These are phyloP conservation scores for Gisinianus flammeolus DNA, from an alignment of 2,888 invertebrate species.

Conservation along the genomic window DNA sequence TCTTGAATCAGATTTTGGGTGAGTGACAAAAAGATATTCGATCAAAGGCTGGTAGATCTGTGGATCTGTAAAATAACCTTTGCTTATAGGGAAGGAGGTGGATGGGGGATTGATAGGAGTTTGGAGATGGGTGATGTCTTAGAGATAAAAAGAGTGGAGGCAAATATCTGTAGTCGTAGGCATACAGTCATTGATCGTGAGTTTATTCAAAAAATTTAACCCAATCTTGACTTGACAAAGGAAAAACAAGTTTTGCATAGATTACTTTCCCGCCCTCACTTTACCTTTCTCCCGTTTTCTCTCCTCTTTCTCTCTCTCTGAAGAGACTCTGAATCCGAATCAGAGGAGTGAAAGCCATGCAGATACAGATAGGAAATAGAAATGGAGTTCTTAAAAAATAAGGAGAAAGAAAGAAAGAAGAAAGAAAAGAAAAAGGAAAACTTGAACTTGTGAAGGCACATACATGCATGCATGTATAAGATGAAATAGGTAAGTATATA, in stretches of 20 bases:
- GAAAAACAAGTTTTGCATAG: conserved; percentile 16
- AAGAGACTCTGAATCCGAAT: conserved; percentile 21
- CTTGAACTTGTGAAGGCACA: background rate
- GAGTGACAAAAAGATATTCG: too few relatives aligned
- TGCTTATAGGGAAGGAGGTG: background rate
- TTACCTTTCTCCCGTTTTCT: background rate
- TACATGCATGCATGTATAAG: background rate
- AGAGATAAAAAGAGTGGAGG: too few relatives aligned
- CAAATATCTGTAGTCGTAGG: too few relatives aligned
- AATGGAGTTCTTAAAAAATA: too few relatives aligned
- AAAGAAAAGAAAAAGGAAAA: conserved; percentile 27
- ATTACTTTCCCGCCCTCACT: conserved; percentile 20
- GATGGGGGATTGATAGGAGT: background rate
- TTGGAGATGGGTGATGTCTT: too few relatives aligned
- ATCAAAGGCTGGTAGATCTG: too few relatives aligned
- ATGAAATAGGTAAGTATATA: too few relatives aligned
- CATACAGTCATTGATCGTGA: background rate
- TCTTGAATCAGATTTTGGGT: too few relatives aligned
- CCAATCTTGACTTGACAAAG: conserved; percentile 3
- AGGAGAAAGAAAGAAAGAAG: conserved; percentile 9
- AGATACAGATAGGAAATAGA: too few relatives aligned
- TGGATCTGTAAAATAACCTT: background rate
- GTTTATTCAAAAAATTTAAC: conserved; percentile 16
- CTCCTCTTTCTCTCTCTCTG: background rate
- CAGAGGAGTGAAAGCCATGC: conserved; percentile 41